These are phyloP conservation scores for Embidobia sp. DNA, from an alignment of 2,888 invertebrate species.

Conservation along the genomic window DNA sequence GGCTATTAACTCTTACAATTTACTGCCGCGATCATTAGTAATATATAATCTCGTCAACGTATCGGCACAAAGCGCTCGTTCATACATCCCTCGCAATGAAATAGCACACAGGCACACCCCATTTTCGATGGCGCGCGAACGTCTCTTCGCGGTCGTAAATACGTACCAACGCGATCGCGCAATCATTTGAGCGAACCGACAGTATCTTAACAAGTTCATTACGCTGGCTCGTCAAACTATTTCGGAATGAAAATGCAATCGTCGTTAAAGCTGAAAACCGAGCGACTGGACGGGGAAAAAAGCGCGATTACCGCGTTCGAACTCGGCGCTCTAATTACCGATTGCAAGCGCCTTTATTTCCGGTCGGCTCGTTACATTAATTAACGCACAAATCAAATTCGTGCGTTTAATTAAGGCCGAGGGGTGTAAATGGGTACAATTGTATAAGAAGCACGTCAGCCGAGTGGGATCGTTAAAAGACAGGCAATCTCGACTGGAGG, in stretches of 20 bases:
- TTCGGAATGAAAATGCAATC: constrained; percentile 27
- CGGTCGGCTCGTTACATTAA: constrained; percentile 15
- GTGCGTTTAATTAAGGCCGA: constrained; percentile 27
- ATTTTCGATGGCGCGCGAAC: no score
- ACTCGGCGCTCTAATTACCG: no score
- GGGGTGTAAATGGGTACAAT: constrained; percentile 12
- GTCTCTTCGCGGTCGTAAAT: constrained; percentile 28
- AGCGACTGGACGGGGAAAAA: constrained; percentile 6
- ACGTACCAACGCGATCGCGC: constrained; percentile 16
- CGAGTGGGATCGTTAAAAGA: constrained; percentile 23
- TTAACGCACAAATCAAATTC: constrained; percentile 33
- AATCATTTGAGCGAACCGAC: constrained; percentile 26
- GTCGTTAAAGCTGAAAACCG: constrained; percentile 23
- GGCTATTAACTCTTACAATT: background rate
- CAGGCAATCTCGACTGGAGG: background rate
- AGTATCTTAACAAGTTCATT: constrained; percentile 50
- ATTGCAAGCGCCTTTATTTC: no score
- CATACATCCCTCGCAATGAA: constrained; percentile 1
- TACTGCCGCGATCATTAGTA: background rate
- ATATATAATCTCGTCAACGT: background rate
- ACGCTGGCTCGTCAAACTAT: constrained; percentile 12
- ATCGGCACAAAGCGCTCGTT: no score
- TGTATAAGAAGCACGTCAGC: constrained; percentile 13
- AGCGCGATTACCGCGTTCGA: constrained; percentile 14
- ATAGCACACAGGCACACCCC: no score